Evolutionary conservation across 2,113 vertebrate genomes (phyloP).

Genomic region (Enhydra lutris): DNA sequence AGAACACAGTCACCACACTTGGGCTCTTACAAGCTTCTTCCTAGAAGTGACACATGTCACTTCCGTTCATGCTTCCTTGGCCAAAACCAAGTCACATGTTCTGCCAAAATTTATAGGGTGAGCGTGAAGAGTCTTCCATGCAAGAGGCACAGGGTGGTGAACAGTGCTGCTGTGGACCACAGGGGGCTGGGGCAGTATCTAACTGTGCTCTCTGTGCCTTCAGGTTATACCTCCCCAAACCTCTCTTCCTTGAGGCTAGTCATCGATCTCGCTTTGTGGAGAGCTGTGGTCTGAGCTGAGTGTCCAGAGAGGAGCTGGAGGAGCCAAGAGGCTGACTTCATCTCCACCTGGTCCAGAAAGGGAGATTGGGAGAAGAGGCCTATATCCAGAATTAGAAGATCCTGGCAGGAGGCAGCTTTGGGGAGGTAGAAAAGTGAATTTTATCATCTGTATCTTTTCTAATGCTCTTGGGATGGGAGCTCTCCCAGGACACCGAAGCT

Average conservation of each 20-base stretch:
- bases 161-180: neutral
- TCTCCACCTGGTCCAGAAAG: conserved; percentile 30
- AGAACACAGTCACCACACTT: neutral
- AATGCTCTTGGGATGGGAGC: conserved; percentile 20
- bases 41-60: neutral
- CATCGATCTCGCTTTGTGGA: neutral
- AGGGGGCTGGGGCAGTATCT: neutral
- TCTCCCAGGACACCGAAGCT: neutral
- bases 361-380: conserved; percentile 29
- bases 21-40: neutral
- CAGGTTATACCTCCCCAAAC: neutral
- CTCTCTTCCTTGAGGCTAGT: neutral
- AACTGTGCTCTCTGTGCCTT: neutral
- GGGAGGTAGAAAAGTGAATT: conserved; percentile 19
- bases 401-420: conserved; percentile 27
- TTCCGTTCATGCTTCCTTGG: neutral
- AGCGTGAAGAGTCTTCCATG: neutral
- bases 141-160: neutral
- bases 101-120: neutral
- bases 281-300: neutral
- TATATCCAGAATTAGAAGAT: neutral
- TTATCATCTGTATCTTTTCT: conserved; percentile 14
- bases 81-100: neutral
- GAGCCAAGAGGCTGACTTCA: conserved; percentile 46
- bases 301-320: neutral